Conservation (phyloP, 2,888 invertebrate genomes). For the Oxystoma pomonae region DNA sequence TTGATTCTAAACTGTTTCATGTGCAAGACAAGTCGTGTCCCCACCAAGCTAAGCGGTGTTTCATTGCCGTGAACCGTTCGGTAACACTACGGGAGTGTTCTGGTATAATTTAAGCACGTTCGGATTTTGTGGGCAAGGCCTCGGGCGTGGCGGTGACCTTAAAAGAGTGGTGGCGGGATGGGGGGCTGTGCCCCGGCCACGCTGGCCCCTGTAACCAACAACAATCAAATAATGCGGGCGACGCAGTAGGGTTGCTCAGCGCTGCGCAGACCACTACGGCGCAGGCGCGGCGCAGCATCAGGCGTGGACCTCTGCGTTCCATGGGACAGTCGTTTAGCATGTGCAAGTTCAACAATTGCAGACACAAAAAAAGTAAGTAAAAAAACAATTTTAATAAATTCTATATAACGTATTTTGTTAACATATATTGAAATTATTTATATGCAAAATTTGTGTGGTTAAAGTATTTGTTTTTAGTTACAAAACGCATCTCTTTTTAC, state of each 20-base stretch:
- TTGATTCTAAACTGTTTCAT: neutral
- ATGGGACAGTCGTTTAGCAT: slow-evolving; percentile 81
- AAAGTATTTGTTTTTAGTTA: too few species aligned
- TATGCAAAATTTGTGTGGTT: too few species aligned
- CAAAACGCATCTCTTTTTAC: too few species aligned
- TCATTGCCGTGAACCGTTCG: neutral
- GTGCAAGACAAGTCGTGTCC: neutral
- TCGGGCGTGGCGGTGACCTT: slow-evolving; percentile 47
- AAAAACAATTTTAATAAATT: too few species aligned
- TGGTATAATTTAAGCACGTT: slow-evolving; percentile 40
- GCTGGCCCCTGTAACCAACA: neutral
- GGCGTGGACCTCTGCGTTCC: slow-evolving; percentile 44
- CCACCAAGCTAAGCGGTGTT: neutral
- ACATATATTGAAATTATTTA: too few species aligned
- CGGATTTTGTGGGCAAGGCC: slow-evolving; percentile 38
- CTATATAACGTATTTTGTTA: too few species aligned
- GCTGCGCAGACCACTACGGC: slow-evolving; percentile 27
- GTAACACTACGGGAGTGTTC: slow-evolving; percentile 40
- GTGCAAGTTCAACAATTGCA: slow-evolving; percentile 76
- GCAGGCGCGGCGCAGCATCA: slow-evolving; percentile 32
- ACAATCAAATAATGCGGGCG: neutral
- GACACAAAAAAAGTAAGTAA: slow-evolving; percentile 74
- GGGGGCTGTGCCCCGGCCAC: slow-evolving; percentile 48
- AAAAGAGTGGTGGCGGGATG: slow-evolving; percentile 51
- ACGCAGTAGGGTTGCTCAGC: neutral